Evolutionary conservation across 2,113 vertebrate genomes (phyloP), one percentile per base, ranked within the genome.

Genomic region (Melanocharis versteri): DNA sequence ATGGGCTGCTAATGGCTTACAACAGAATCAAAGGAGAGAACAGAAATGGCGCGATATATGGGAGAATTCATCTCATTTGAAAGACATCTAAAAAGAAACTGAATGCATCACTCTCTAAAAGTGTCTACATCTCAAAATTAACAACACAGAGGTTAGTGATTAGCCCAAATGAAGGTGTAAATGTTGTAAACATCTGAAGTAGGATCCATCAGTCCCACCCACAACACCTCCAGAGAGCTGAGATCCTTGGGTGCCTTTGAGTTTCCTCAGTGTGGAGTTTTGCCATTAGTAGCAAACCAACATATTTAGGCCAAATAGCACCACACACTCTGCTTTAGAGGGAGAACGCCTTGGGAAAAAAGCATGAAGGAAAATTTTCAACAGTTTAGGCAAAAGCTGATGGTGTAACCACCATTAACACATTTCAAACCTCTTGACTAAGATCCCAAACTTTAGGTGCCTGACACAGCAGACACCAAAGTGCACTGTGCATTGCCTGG

Each of bases 11-110:
- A 81, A 81, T 23, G 23, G 19, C 33, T 90, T 51, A 44, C 13
- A 61, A 47, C 6, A 60, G 42, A 86, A 87, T 92, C 69, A 89
- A 92, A 94, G 60, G 19, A 87, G 44, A 62, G 16, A 87, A 89
- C 16, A 73, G 47, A 91, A 87, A 78, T 22, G 12, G 4, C 0
- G 0, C 0, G 0, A 57, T 57, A 62, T 0, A 76, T 31, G 15
- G 27, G 18, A 33, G 28, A 65, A 53, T 48, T 61, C 11, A 77
- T 70, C 45, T 88, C 53, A 42, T 53, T 69, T 80, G 71, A 80
- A 85, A n/a, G n/a, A 50, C 13, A 2, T 30, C 40, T 83, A 54
- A 77, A 90, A 85, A 88, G 47, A 78, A 68, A 17, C 5, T 0
- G 2, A 73, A 93, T 23, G 31, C 31, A 45, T 83, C 37, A 60